These are phyloP conservation scores for Microplitis demolitor DNA, from an alignment of 1,140 invertebrate species.

Conservation along the genomic window DNA sequence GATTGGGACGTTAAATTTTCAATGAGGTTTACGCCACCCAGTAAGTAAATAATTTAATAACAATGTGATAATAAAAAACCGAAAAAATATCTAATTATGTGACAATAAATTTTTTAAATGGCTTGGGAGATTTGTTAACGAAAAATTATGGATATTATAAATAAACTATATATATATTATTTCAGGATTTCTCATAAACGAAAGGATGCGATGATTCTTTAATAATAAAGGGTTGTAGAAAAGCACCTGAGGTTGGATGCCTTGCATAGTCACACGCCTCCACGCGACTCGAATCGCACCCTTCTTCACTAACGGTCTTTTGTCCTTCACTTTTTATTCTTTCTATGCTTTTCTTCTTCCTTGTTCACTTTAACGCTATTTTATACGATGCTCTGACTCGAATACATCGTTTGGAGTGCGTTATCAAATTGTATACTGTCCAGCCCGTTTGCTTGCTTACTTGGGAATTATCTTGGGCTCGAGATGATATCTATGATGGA, in stretches of 20 bases:
- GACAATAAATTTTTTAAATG: background rate
- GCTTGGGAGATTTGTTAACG: background rate
- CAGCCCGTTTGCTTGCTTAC: background rate
- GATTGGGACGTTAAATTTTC: conserved; percentile 35
- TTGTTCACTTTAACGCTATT: background rate
- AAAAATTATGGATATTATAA: too few relatives aligned
- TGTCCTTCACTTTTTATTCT: conserved; percentile 30
- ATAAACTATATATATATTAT: too few relatives aligned
- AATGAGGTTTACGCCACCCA: conserved; percentile 17
- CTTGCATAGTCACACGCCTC: conserved; percentile 52
- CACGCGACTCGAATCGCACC: conserved; percentile 46
- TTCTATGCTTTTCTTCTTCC: conserved; percentile 16
- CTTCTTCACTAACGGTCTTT: background rate
- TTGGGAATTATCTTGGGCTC: background rate
- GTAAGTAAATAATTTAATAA: background rate
- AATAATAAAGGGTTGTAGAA: conserved; percentile 45
- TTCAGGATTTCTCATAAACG: too few relatives aligned
- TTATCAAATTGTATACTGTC: conserved; percentile 10
- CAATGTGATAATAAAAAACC: background rate
- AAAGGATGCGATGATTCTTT: conserved; percentile 21
- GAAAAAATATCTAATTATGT: too few relatives aligned
- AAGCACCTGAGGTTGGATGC: conserved; percentile 42
- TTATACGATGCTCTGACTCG: background rate
- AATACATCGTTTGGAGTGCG: conserved; percentile 2
- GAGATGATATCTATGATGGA: too few relatives aligned